A percentile compares a stretch with the other conserved stretches of the same genome.
phyloP scores from a whole-genome alignment of 2,113 vertebrate genomes.

The Nyctereutes procyonoides region DNA sequence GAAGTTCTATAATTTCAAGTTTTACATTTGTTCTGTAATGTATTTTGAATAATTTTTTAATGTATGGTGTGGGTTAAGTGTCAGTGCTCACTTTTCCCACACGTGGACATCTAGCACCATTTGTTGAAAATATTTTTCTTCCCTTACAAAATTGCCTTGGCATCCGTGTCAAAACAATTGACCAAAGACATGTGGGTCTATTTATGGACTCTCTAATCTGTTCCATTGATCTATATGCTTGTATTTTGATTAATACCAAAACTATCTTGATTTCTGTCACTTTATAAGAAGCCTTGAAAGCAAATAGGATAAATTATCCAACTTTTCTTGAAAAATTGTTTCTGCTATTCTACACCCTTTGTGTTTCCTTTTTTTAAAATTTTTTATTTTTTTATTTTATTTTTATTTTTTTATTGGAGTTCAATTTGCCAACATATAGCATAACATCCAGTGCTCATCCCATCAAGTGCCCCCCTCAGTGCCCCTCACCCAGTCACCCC shows the following conservation, averaged over 20 bases:
- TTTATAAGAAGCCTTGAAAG: background rate
- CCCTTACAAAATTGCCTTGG: background rate
- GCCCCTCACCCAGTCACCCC: too few relatives aligned
- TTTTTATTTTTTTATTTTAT: too few relatives aligned
- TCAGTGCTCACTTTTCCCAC: background rate
- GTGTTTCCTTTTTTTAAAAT: background rate
- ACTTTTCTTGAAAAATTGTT: background rate
- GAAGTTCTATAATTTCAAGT: background rate
- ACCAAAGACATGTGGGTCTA: background rate
- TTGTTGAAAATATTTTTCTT: slow-evolving; percentile 2
- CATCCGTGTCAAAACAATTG: background rate
- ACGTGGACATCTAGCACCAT: background rate
- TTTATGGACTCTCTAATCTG: background rate
- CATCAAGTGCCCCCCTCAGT: too few relatives aligned
- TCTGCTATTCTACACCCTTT: background rate
- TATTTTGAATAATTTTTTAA: background rate
- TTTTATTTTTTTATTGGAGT: too few relatives aligned
- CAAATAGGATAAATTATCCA: background rate
- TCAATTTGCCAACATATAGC: too few relatives aligned
- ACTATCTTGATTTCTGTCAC: background rate
- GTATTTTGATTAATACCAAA: background rate
- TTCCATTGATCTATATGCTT: background rate
- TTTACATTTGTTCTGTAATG: background rate
- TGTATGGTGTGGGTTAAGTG: background rate
- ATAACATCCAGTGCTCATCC: too few relatives aligned